Percentiles rank a stretch among this genome's conserved stretches.
phyloP scores from a whole-genome alignment of 2,888 invertebrate genomes.

The Amiota communis region DNA sequence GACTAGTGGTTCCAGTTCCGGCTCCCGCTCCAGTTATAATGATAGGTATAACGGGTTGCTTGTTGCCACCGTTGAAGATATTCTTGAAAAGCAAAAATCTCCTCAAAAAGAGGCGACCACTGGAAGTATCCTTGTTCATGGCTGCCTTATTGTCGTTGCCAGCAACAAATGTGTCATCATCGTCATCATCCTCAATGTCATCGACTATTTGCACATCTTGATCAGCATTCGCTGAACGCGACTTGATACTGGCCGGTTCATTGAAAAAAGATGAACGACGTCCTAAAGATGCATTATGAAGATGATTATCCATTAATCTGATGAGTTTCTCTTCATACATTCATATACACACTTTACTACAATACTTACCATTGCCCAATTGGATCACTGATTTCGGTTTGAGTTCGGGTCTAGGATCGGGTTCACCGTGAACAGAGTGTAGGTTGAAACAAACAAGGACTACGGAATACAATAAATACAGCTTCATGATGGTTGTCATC shows the following conservation, averaged over 20 bases:
- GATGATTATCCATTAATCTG: conserved; percentile 13
- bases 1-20: conserved; percentile 31
- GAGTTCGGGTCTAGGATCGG: conserved; percentile 36
- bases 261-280: conserved; percentile 48
- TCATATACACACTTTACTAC: neutral
- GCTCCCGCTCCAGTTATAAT: conserved; percentile 60
- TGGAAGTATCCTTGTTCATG: conserved; percentile 58
- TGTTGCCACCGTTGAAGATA: conserved; percentile 53
- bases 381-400: conserved; percentile 28
- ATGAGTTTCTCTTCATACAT: conserved; percentile 14
- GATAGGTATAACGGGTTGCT: conserved; percentile 64
- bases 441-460: conserved; percentile 42
- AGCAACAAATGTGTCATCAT: conserved; percentile 13
- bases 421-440: conserved; percentile 26
- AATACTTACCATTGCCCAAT: conserved; percentile 45
- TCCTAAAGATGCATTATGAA: conserved; percentile 31
- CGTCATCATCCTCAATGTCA: conserved; percentile 20
- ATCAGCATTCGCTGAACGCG: conserved; percentile 45
- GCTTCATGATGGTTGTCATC: conserved; percentile 38
- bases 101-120: conserved; percentile 65
- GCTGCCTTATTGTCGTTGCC: conserved; percentile 1
- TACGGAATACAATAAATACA: conserved; percentile 38
- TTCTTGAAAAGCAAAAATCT: conserved; percentile 67
- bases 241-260: conserved; percentile 46
- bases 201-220: conserved; percentile 28